A percentile compares a stretch with the other conserved stretches of the same genome.
phyloP scores from a whole-genome alignment of 2,113 vertebrate species.

The Pogonocichla stellata region DNA sequence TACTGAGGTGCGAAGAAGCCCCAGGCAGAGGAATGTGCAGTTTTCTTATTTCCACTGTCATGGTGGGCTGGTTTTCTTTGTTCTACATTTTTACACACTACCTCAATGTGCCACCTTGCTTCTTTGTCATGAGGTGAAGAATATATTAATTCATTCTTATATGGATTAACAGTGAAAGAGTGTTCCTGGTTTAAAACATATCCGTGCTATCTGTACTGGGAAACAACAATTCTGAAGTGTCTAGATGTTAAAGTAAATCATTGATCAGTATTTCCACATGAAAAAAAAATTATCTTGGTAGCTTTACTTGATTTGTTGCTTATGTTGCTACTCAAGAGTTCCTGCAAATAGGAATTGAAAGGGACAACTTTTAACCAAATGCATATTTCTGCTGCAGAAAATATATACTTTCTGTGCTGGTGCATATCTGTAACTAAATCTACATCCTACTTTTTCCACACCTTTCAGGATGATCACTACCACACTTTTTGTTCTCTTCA shows the following conservation, averaged over 20 bases:
- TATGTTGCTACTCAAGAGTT: background rate
- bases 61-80: slow-evolving; percentile 4
- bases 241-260: background rate
- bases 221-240: background rate
- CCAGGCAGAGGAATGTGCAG: slow-evolving; percentile 10
- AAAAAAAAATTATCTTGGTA: background rate
- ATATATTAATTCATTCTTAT: background rate
- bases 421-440: background rate
- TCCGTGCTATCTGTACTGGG: background rate
- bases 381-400: background rate
- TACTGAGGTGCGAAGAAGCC: slow-evolving; percentile 44
- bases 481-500: background rate
- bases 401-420: background rate
- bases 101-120: background rate
- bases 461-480: background rate
- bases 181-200: background rate
- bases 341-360: background rate
- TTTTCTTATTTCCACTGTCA: slow-evolving; percentile 42
- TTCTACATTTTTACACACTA: background rate
- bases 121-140: background rate
- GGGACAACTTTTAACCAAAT: background rate
- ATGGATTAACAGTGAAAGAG: background rate
- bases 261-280: background rate
- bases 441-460: background rate
- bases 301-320: background rate